Evolutionary conservation across 2,113 vertebrate genomes (phyloP).

Genomic region (Ornithorhynchus anatinus): DNA sequence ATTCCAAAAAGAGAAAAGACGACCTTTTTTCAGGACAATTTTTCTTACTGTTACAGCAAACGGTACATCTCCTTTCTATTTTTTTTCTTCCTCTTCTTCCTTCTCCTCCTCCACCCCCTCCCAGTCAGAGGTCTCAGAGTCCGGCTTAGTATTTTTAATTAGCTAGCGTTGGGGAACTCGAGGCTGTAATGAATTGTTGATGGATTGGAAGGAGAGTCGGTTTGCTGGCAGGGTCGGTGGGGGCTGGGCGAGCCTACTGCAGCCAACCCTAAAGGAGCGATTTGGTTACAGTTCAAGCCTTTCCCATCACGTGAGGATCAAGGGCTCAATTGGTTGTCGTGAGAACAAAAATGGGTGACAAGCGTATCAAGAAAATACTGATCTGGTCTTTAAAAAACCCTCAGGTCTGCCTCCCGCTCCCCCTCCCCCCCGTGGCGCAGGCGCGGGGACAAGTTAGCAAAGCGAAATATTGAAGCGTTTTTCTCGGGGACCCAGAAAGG

Average conservation of each 20-base stretch:
- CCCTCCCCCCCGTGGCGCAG: constrained; percentile 5
- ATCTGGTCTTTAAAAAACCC: constrained; percentile 62
- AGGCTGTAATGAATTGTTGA: constrained; percentile 81
- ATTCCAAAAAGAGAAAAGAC: constrained; percentile 50
- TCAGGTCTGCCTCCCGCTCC: background rate
- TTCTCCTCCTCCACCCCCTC: constrained; percentile 17
- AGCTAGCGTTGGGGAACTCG: constrained; percentile 78
- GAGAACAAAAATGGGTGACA: constrained; percentile 77
- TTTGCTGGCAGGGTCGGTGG: constrained; percentile 61
- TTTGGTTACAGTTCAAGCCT: constrained; percentile 76
- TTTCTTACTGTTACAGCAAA: constrained; percentile 46
- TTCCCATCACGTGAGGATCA: constrained; percentile 76
- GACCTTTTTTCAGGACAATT: constrained; percentile 67
- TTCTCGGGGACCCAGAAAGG: constrained; percentile 47
- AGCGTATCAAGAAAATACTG: constrained; percentile 69
- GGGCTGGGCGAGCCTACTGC: constrained; percentile 63
- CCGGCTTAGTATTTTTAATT: constrained; percentile 81
- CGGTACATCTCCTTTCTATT: constrained; percentile 49
- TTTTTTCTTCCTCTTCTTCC: constrained; percentile 14
- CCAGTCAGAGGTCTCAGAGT: constrained; percentile 62
- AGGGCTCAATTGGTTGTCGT: constrained; percentile 76
- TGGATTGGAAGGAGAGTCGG: constrained; percentile 67
- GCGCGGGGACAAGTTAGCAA: constrained; percentile 62
- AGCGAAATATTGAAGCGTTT: constrained; percentile 68
- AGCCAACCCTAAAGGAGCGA: constrained; percentile 75